Conservation (phyloP, 2,888 invertebrate species). For the Caradrina kadenii region DNA sequence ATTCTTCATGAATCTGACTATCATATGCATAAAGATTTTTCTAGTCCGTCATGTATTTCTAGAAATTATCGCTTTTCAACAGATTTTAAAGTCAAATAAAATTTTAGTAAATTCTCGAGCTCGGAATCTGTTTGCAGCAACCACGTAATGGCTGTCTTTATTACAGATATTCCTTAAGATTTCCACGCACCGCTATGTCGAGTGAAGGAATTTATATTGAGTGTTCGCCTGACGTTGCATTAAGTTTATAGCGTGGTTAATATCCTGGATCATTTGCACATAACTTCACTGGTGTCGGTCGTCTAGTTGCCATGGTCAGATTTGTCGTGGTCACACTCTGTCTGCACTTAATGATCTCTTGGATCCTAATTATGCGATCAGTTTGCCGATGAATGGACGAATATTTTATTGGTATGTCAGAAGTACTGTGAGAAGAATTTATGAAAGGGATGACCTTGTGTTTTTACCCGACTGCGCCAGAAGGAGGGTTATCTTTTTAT, state of each 20-base stretch:
- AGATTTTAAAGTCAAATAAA: slow-evolving; percentile 6
- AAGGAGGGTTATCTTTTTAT: no score
- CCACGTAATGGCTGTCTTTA: slow-evolving; percentile 4
- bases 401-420: no score
- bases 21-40: no score
- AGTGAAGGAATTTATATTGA: slow-evolving; percentile 31
- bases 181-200: slow-evolving; percentile 28
- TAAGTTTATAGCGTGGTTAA: slow-evolving; percentile 28
- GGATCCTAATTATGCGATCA: no score
- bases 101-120: slow-evolving; percentile 3
- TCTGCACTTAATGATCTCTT: no score
- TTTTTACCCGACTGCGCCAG: no score
- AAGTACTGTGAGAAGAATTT: no score
- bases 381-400: no score
- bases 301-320: not conserved
- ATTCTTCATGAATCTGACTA: no score
- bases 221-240: slow-evolving; percentile 20
- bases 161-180: slow-evolving; percentile 23
- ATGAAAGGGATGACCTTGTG: no score
- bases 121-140: slow-evolving; percentile 3
- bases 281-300: slow-evolving; percentile 5
- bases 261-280: slow-evolving; percentile 37
- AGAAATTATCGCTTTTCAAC: no score
- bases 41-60: no score
- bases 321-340: not conserved